Conservation (phyloP, 1,140 invertebrate species). For the Thaumetopoea pityocampa region DNA sequence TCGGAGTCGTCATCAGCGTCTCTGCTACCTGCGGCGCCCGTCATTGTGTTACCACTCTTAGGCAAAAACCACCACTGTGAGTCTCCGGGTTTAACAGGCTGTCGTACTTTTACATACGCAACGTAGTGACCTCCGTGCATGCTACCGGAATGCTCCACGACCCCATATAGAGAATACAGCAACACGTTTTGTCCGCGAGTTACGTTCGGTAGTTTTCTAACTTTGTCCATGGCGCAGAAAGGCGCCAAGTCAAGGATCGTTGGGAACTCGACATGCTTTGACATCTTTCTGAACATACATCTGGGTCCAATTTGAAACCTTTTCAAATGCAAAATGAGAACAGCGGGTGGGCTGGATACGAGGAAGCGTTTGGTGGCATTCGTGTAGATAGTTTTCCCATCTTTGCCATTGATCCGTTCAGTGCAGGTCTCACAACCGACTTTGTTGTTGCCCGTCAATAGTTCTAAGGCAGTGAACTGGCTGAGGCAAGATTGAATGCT, state of each 20-base stretch:
- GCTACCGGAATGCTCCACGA: slow-evolving; percentile 95
- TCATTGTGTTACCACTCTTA: slow-evolving; percentile 73
- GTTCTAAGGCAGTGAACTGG: slow-evolving; percentile 92
- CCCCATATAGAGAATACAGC: slow-evolving; percentile 93
- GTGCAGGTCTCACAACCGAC: slow-evolving; percentile 95
- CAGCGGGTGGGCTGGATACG: slow-evolving; percentile 91
- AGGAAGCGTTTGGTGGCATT: slow-evolving; percentile 95
- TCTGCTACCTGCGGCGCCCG: slow-evolving; percentile 52
- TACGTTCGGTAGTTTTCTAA: slow-evolving; percentile 81
- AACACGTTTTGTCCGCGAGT: slow-evolving; percentile 81
- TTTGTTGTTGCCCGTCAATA: slow-evolving; percentile 93
- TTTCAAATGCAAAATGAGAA: slow-evolving; percentile 96
- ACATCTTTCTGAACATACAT: slow-evolving; percentile 85
- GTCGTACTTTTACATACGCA: slow-evolving; percentile 91
- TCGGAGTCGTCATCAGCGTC: slow-evolving; percentile 70
- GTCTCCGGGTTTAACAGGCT: slow-evolving; percentile 76
- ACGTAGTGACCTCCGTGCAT: slow-evolving; percentile 96
- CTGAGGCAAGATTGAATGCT: slow-evolving; percentile 92
- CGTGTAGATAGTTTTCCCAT: slow-evolving; percentile 88
- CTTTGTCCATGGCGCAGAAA: slow-evolving; percentile 87
- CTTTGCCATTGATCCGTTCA: slow-evolving; percentile 79
- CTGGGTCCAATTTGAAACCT: slow-evolving; percentile 83
- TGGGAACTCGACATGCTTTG: slow-evolving; percentile 92
- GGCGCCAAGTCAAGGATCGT: slow-evolving; percentile 91
- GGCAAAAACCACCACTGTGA: slow-evolving; percentile 83